Evolutionary conservation across 2,888 invertebrate species (phyloP).

Genomic region (Ectemnius continuus): DNA sequence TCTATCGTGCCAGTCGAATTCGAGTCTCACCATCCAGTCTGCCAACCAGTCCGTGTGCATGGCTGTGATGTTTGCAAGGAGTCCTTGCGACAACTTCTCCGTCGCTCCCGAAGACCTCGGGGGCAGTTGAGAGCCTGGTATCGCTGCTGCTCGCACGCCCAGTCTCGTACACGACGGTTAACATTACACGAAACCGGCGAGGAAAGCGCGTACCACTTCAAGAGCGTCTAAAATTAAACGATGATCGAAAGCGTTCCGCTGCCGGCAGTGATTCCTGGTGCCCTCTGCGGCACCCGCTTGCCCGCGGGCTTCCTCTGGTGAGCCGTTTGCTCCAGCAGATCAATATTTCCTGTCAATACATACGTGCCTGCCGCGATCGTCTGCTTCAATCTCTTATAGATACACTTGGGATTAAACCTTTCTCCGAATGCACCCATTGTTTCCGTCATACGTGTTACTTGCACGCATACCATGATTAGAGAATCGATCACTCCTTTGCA

Average conservation of each 20-base stretch:
- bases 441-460: no score
- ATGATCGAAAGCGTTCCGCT: slow-evolving; percentile 14
- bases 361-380: not conserved
- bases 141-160: not conserved
- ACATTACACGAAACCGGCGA: slow-evolving; percentile 17
- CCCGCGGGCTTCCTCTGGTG: not conserved
- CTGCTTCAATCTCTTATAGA: not conserved
- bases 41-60: not conserved
- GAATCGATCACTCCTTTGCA: no score
- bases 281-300: not conserved
- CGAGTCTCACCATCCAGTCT: not conserved
- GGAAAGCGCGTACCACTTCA: slow-evolving; percentile 8
- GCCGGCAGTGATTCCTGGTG: slow-evolving; percentile 14
- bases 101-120: not conserved
- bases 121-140: not conserved
- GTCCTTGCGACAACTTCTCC: not conserved
- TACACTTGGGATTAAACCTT: not conserved
- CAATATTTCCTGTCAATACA: slow-evolving; percentile 1
- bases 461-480: no score
- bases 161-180: slow-evolving; percentile 10
- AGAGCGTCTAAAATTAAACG: slow-evolving; percentile 43
- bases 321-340: not conserved
- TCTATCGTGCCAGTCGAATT: not conserved
- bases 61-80: not conserved
- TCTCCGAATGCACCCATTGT: no score